Evolutionary conservation across 2,888 invertebrate species (phyloP).

Genomic region (Luperina testacea): DNA sequence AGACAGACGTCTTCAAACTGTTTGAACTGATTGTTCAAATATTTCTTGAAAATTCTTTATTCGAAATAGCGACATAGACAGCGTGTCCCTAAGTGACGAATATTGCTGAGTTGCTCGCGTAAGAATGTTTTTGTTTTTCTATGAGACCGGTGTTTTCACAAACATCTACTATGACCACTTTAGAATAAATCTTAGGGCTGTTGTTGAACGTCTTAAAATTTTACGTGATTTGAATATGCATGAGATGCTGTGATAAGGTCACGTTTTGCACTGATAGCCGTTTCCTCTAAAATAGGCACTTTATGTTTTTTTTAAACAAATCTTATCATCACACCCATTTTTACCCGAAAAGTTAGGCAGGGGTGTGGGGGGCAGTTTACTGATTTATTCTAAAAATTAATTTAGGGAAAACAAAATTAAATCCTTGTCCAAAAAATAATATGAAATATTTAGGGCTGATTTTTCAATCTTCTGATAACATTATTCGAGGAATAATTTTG

Average conservation of each 20-base stretch:
- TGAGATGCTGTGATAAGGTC: constrained; percentile 31
- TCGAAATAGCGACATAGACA: not conserved
- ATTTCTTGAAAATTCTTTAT: not conserved
- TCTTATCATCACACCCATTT: not conserved
- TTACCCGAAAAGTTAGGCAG: not conserved
- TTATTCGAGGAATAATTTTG: too few relatives aligned
- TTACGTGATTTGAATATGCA: constrained; percentile 62
- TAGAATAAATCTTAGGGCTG: constrained; percentile 43
- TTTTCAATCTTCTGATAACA: too few relatives aligned
- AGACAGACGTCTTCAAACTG: too few relatives aligned
- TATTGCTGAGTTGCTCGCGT: not conserved
- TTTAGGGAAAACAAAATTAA: not conserved
- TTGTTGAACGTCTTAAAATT: constrained; percentile 57
- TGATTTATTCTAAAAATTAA: not conserved
- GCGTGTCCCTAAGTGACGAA: not conserved
- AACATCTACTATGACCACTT: constrained; percentile 30
- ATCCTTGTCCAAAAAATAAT: not conserved
- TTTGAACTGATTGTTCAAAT: not conserved
- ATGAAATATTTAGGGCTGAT: not conserved
- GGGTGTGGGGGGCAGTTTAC: not conserved
- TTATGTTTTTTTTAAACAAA: constrained; percentile 18
- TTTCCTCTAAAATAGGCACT: constrained; percentile 37
- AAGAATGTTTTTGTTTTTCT: constrained; percentile 1
- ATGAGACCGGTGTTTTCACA: not conserved
- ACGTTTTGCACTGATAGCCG: constrained; percentile 52